These are phyloP conservation scores for Blastomussa wellsi DNA, from an alignment of 92 coral and sea anemone genomes.

Conservation along the genomic window DNA sequence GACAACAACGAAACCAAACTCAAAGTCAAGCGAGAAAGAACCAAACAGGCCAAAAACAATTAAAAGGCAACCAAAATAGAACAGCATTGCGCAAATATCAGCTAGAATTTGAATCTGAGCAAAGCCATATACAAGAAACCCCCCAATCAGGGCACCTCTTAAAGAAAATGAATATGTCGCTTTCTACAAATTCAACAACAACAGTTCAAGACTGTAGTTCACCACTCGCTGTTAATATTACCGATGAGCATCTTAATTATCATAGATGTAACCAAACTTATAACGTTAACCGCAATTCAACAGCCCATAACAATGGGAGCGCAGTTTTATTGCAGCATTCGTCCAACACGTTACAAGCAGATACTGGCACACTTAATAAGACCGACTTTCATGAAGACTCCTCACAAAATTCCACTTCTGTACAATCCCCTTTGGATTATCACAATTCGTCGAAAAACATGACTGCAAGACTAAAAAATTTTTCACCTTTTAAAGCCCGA, in stretches of 20 bases:
- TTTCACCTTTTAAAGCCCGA: neutral
- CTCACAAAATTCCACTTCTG: neutral
- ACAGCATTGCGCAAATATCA: neutral
- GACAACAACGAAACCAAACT: neutral
- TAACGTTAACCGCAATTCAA: neutral
- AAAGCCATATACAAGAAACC: neutral
- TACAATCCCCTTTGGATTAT: too few species aligned
- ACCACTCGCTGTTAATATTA: neutral
- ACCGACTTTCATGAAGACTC: neutral
- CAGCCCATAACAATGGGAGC: neutral
- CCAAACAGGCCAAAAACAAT: neutral
- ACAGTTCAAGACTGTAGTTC: constrained; percentile 2
- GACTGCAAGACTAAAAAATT: neutral
- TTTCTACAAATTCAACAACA: neutral
- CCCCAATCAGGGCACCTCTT: neutral
- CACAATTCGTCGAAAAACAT: neutral
- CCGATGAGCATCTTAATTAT: neutral
- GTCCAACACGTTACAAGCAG: neutral
- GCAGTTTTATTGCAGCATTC: neutral
- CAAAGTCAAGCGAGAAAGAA: neutral
- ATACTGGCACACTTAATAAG: neutral
- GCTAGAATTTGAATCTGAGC: neutral
- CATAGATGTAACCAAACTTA: constrained; percentile 1
- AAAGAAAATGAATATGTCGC: neutral
- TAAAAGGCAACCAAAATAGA: neutral